Evolutionary conservation across 2,113 vertebrate species (phyloP).

Genomic region (Lampris megalopsis): DNA sequence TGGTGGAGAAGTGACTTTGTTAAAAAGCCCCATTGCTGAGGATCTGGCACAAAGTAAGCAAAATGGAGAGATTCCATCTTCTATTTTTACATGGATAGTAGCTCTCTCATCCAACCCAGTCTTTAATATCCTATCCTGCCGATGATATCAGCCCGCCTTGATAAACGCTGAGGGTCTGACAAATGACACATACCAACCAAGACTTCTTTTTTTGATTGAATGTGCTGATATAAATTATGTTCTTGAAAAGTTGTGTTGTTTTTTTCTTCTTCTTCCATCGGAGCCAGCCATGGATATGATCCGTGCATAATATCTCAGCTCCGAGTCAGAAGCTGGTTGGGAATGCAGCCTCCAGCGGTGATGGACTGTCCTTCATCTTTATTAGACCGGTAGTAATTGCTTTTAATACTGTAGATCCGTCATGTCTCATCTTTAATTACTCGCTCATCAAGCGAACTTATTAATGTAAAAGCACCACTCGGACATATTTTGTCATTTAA

Average conservation of each 20-base stretch:
- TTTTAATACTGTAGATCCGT: slow-evolving; percentile 13
- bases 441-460: slow-evolving; percentile 46
- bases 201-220: background rate
- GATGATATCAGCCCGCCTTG: background rate
- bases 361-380: slow-evolving; percentile 18
- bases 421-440: slow-evolving; percentile 38
- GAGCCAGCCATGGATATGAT: slow-evolving; percentile 20
- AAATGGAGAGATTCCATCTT: too few species aligned
- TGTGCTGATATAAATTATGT: background rate
- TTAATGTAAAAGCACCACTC: slow-evolving; percentile 54
- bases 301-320: slow-evolving; percentile 18
- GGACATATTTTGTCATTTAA: slow-evolving; percentile 47
- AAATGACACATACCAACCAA: slow-evolving; percentile 12
- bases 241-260: background rate
- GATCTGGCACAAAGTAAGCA: too few species aligned
- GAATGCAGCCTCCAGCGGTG: background rate
- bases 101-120: background rate
- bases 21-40: too few species aligned
- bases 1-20: too few species aligned
- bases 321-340: slow-evolving; percentile 20
- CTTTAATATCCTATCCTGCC: slow-evolving; percentile 2
- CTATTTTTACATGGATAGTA: background rate
- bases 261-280: background rate
- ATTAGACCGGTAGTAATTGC: slow-evolving; percentile 11
- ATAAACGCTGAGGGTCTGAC: background rate